Percentiles rank a stretch among this genome's conserved stretches.
phyloP scores from a whole-genome alignment of 1,140 invertebrate species.

The Leptinotarsa defecta region DNA sequence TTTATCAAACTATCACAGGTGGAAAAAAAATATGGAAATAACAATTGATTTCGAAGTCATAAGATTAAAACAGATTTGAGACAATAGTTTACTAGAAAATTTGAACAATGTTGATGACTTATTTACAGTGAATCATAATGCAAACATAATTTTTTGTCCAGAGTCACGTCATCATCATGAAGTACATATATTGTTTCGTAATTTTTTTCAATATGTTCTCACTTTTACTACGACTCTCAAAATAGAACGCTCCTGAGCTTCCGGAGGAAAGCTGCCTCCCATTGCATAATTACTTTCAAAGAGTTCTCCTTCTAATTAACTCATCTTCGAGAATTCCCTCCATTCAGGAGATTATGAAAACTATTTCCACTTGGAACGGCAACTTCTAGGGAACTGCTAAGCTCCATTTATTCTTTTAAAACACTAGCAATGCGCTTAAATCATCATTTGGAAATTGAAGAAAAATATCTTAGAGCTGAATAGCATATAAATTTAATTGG shows the following conservation, averaged over 20 bases:
- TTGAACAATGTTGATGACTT: too few relatives aligned
- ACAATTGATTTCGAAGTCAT: too few relatives aligned
- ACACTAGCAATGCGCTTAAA: slow-evolving; percentile 21
- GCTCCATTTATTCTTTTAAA: slow-evolving; percentile 29
- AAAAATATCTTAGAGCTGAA: not conserved
- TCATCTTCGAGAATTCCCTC: slow-evolving; percentile 25
- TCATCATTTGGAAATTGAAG: not conserved
- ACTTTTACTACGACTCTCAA: too few relatives aligned
- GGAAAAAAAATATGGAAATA: too few relatives aligned
- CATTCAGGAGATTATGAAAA: not conserved
- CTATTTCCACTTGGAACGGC: slow-evolving; percentile 7
- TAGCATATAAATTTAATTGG: not conserved
- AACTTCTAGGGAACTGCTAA: slow-evolving; percentile 6
- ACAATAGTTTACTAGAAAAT: too few relatives aligned
- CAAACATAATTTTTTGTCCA: too few relatives aligned
- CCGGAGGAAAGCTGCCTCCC: slow-evolving; percentile 1
- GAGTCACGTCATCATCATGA: too few relatives aligned
- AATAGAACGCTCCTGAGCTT: not conserved
- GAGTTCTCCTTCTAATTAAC: slow-evolving; percentile 34
- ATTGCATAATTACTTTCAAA: slow-evolving; percentile 35
- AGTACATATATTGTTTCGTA: too few relatives aligned
- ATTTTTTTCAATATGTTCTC: too few relatives aligned
- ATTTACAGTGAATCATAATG: too few relatives aligned
- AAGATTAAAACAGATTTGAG: too few relatives aligned
- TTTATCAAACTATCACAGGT: too few relatives aligned